A percentile compares a stretch with the other conserved stretches of the same genome.
Evolutionary conservation across 2,113 vertebrate species (phyloP).

Genomic region (Tachuris rubrigastra): DNA sequence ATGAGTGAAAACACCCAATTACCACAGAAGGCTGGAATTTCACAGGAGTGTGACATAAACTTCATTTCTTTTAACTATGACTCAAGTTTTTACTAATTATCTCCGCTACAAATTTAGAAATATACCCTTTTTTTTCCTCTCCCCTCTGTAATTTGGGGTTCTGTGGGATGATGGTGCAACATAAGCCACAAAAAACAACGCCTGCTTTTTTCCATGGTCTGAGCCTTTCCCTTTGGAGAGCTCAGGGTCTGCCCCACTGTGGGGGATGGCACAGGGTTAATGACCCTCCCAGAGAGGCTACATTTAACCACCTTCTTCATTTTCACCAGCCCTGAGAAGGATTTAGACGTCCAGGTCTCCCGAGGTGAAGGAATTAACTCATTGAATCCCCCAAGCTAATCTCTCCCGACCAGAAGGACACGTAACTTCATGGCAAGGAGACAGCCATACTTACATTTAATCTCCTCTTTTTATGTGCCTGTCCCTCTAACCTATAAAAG

Average conservation of each 20-base stretch:
- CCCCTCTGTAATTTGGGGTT: not conserved
- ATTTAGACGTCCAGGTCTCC: not conserved
- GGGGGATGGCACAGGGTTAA: rapidly evolving
- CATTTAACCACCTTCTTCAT: not conserved
- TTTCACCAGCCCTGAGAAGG: not conserved
- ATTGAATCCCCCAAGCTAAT: conserved; percentile 17
- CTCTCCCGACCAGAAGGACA: conserved; percentile 10
- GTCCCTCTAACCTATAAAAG: not conserved
- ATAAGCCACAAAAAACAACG: not conserved
- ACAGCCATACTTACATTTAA: not conserved
- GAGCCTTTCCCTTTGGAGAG: not conserved
- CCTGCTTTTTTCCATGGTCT: not conserved
- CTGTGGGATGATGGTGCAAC: not conserved
- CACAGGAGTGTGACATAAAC: not conserved
- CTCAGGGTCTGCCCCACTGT: not conserved
- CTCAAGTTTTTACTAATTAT: conserved; percentile 20
- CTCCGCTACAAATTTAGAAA: not conserved
- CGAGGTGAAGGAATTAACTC: conserved; percentile 43
- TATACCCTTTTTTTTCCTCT: rapidly evolving
- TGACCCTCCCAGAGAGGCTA: not conserved
- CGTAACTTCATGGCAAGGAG: not conserved
- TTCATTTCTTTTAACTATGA: not conserved
- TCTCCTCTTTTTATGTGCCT: not conserved
- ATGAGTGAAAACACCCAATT: not conserved
- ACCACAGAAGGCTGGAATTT: not conserved